Conservation (phyloP, 2,113 vertebrate genomes). For the Gopherus flavomarginatus region DNA sequence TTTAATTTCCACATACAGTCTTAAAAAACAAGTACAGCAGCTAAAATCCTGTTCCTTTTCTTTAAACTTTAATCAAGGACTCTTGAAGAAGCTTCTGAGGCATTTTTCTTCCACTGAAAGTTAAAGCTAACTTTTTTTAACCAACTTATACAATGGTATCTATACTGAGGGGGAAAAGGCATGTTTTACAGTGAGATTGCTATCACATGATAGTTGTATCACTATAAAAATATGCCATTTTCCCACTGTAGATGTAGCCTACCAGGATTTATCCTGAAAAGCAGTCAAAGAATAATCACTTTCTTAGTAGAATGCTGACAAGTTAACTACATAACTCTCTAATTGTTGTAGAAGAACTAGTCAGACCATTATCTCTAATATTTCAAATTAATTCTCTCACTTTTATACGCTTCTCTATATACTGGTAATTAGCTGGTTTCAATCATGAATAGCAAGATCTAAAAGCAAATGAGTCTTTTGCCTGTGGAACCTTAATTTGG, state of each 20-base stretch:
- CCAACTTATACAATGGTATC: background rate
- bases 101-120: background rate
- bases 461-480: background rate
- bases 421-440: background rate
- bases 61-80: background rate
- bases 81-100: background rate
- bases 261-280: background rate
- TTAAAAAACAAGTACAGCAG: background rate
- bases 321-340: background rate
- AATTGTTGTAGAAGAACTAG: background rate
- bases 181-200: background rate
- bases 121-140: background rate
- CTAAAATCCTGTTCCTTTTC: background rate
- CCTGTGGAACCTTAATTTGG: background rate
- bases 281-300: background rate
- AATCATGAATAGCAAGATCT: background rate
- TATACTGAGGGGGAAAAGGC: background rate
- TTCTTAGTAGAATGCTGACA: background rate
- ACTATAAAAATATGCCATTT: background rate
- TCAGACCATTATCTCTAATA: background rate
- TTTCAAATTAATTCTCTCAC: background rate
- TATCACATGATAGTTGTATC: background rate
- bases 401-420: background rate
- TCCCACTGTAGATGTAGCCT: background rate
- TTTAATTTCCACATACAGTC: background rate